Conservation (phyloP, 2,113 vertebrate species). For the Peucedramus taeniatus region DNA sequence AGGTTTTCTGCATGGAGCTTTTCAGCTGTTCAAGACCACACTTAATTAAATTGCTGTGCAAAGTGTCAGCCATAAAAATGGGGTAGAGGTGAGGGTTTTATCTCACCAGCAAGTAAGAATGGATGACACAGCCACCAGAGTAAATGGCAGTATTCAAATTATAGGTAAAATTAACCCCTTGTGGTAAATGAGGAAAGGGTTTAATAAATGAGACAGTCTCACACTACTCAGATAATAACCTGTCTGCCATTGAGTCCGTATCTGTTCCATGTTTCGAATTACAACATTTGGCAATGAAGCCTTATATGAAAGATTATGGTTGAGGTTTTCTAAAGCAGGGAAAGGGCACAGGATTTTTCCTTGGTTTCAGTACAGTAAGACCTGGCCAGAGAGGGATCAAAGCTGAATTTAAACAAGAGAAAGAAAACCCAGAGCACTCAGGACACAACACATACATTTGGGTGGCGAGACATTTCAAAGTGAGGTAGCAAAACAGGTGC, state of each 20-base stretch:
- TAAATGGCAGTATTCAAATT: neutral
- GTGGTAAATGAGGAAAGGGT: neutral
- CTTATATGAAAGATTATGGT: neutral
- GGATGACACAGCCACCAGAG: neutral
- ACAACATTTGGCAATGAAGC: neutral
- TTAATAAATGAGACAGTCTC: neutral
- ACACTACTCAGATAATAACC: neutral
- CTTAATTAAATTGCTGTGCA: slow-evolving; percentile 33
- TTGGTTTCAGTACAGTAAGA: neutral
- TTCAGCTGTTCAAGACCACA: slow-evolving; percentile 38
- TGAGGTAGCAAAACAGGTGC: neutral
- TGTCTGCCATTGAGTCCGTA: neutral
- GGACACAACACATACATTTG: neutral
- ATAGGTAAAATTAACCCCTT: slow-evolving; percentile 29
- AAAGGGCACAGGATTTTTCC: neutral
- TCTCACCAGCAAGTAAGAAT: neutral
- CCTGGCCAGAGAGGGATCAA: neutral
- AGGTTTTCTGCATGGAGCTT: slow-evolving; percentile 24
- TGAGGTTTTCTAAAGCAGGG: neutral
- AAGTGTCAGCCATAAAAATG: slow-evolving; percentile 36
- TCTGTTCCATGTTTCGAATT: neutral
- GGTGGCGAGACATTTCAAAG: neutral
- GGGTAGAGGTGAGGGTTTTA: neutral
- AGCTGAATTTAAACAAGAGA: neutral
- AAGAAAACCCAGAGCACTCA: neutral